Evolutionary conservation across 1,140 invertebrate species (phyloP), one percentile per base, ranked within the genome.

Genomic region (Drosophila dunni): DNA sequence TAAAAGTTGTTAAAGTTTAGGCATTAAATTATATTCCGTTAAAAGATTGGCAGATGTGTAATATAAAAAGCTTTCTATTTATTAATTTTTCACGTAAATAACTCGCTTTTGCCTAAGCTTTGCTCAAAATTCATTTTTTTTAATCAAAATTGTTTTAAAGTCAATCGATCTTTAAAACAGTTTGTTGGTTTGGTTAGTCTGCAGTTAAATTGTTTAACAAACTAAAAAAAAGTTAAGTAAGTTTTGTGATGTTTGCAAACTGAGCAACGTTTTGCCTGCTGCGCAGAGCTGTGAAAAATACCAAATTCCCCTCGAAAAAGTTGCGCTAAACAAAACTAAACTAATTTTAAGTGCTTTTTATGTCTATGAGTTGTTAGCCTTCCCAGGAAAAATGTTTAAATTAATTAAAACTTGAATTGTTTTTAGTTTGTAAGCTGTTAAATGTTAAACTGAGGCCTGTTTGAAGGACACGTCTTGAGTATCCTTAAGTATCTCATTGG

Each of bases 71-170:
- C 50, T 53, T 36, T 53, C 13, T n/a, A 70, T 10, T 15, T 66
- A n/a, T 29, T 5, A 15, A 17, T 45, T 58, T 15, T 34, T 8
- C 46, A 51, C 61, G 33, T 40, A 40, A 56, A 20, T 56, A 7
- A 17, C 20, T 20, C 38, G 53, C 53, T 56, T 50, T 50, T 53
- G 58, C 46, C 61, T 53, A 45, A 57, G 63, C 63, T 78, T 75
- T 60, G 48, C 65, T 29, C 56, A 36, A 46, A 42, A 33, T 54
- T 72, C 58, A 76, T 79, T 64, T 38, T 34, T 45, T 75, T 38
- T 62, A 62, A 78, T 79, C 81, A 85, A 90, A 90, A 90, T 90
- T 90, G 79, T 90, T 90, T 90, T 90, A 85, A 90, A 90, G 86
- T 81, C 24, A 6, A 29, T 84, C 24, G 24, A 29, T 84, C 73